phyloP scores from a whole-genome alignment of 1,140 invertebrate species.

The Papilio aristodemus region DNA sequence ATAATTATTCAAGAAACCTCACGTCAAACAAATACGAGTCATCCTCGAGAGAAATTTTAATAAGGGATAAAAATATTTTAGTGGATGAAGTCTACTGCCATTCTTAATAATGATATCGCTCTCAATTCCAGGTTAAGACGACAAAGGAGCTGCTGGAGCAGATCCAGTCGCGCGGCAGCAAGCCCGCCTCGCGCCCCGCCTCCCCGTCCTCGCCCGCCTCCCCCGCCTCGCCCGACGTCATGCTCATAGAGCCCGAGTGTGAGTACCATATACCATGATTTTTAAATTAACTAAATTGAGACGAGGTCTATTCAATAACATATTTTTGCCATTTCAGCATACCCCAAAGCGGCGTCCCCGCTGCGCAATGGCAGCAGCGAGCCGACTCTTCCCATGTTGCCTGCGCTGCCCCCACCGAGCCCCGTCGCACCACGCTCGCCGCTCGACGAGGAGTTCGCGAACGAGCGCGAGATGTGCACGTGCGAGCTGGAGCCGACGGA shows the following conservation, averaged over 20 bases:
- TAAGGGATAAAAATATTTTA: no score
- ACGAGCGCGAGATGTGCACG: constrained; percentile 55
- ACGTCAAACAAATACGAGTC: no score
- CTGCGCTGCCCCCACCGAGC: constrained; percentile 53
- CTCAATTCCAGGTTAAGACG: constrained; percentile 61
- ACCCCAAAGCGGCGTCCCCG: constrained; percentile 57
- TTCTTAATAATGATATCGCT: neutral
- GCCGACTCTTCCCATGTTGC: constrained; percentile 33
- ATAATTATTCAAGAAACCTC: no score
- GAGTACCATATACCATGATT: constrained; percentile 36
- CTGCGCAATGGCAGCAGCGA: constrained; percentile 63
- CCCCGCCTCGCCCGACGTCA: constrained; percentile 61
- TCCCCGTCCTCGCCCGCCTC: constrained; percentile 50
- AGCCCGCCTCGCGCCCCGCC: constrained; percentile 45
- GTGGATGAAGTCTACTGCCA: no score
- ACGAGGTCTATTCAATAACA: neutral
- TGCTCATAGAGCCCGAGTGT: constrained; percentile 75
- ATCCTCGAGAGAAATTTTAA: no score
- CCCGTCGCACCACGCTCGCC: constrained; percentile 40
- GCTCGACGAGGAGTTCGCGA: constrained; percentile 56
- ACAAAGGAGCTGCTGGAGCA: constrained; percentile 75
- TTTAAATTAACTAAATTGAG: neutral
- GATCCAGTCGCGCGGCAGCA: constrained; percentile 69
- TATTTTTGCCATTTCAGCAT: constrained; percentile 44
- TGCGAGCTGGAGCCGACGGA: constrained; percentile 49